Base-by-base conservation (phyloP, 1,140 invertebrate species). In the Andrena cerasifolii region DNA sequence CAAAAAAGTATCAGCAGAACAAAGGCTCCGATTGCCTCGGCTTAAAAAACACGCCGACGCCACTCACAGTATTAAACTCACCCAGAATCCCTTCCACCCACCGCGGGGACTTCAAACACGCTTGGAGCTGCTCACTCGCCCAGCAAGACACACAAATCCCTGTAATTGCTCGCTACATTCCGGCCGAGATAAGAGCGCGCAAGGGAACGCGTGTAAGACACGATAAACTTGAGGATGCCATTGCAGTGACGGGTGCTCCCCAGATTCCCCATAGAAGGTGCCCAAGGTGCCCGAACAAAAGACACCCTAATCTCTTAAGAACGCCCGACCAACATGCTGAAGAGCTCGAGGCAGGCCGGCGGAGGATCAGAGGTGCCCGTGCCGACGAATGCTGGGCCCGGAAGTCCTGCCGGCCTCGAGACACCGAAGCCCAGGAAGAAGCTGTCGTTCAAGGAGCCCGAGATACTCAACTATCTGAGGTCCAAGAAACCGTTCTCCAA, bases 381-480 rank as follows among this genome's bases (percentile, higher is more conserved):
- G 70, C 93, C 80, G 79, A 36, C 68, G 72, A 28, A 28, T 77
- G 87, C 61, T 84, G 84, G 83, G 83, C 66, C 79, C 90, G 86
- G 86, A 87, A 88, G 75, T 84, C 90, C 84, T 1, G 66, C 79
- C 63, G 68, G 68, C 2, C 54, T 63, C 28, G 92, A 94, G 74
- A 90, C 89, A 24, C 94, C 96, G 66, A 94, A 95, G 80, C 96
- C 96, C 0, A 93, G 96, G 28, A 98, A 97, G 90, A 98, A 98
- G 86, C 92, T 97, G 1, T 97, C 96, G 0, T 98, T 97, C 88
- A 95, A 96, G 70, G 96, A 97, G 85, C 97, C 97, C 1, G 96
- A 96, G 90, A 95, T 96, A n/a, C 93, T 95, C 73, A 90, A 92
- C 5, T 91, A 90, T 66, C 85, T 92, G 74, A 90, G 90, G 77